phyloP scores from a whole-genome alignment of 2,888 invertebrate genomes.

The Ophion slaviceki region DNA sequence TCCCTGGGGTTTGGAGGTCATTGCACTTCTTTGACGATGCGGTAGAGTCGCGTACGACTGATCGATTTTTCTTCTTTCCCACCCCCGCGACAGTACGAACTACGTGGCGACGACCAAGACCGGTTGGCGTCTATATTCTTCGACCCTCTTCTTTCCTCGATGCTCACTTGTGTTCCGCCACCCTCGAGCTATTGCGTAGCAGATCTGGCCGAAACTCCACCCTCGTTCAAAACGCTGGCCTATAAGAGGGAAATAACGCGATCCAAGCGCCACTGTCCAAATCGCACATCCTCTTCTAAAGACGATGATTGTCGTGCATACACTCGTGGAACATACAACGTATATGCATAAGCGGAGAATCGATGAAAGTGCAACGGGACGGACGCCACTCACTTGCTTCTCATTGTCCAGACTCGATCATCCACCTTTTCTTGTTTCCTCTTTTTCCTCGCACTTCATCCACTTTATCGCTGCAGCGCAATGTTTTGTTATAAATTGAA shows the following conservation, averaged over 20 bases:
- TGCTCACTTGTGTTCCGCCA: slow-evolving; percentile 47
- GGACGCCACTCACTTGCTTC: slow-evolving; percentile 25
- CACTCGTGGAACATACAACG: not conserved
- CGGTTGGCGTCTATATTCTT: slow-evolving; percentile 44
- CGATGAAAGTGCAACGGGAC: slow-evolving; percentile 53
- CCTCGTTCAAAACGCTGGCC: slow-evolving; percentile 63
- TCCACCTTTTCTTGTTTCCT: not conserved
- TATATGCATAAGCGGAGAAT: slow-evolving; percentile 54
- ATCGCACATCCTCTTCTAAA: slow-evolving; percentile 71
- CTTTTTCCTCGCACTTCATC: not conserved
- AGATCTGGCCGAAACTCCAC: slow-evolving; percentile 23
- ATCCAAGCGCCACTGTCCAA: slow-evolving; percentile 59
- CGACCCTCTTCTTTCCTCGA: slow-evolving; percentile 40
- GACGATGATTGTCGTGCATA: slow-evolving; percentile 29
- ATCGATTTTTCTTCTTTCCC: slow-evolving; percentile 66
- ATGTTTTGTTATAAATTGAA: not conserved
- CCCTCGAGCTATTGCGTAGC: slow-evolving; percentile 29
- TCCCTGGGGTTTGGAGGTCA: slow-evolving; percentile 80
- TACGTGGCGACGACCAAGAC: slow-evolving; percentile 46
- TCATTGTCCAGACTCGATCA: not conserved
- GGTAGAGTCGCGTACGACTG: slow-evolving; percentile 72
- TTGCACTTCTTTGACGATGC: slow-evolving; percentile 76
- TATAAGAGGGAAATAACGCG: not conserved
- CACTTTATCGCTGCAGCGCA: not conserved
- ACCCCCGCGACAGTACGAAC: slow-evolving; percentile 14